Evolutionary conservation across 2,797 vertebrate genomes (phyloP).

Genomic region (Glossophaga mutica): DNA sequence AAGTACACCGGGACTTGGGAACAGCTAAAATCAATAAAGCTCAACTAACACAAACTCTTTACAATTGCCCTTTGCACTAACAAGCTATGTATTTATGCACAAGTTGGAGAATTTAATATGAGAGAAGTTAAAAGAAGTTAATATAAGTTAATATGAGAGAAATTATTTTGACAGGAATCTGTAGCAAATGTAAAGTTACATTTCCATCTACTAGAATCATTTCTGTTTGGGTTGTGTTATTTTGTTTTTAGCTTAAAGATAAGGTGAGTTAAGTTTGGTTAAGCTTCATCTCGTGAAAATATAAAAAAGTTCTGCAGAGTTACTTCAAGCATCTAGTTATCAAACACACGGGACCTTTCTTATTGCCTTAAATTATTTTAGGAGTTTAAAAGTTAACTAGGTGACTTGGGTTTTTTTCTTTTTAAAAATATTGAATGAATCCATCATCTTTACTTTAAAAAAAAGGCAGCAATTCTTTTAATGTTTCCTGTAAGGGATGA

Average conservation of each 20-base stretch:
- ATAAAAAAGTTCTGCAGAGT: background rate
- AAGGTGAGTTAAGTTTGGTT: background rate
- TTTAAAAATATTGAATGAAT: constrained; percentile 52
- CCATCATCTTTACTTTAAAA: constrained; percentile 11
- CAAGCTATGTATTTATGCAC: background rate
- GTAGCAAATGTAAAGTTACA: background rate
- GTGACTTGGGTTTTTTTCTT: background rate
- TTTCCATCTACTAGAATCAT: background rate
- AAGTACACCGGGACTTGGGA: background rate
- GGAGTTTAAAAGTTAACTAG: constrained; percentile 33
- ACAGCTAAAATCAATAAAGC: background rate
- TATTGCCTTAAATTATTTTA: constrained; percentile 21
- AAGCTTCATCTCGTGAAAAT: constrained; percentile 13
- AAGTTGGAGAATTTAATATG: background rate
- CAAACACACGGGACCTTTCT: constrained; percentile 5
- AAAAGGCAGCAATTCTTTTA: background rate
- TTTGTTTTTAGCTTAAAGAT: background rate
- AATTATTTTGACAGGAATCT: background rate
- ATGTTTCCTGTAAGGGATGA: constrained; percentile 53
- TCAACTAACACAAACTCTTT: background rate
- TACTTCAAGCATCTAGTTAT: constrained; percentile 1
- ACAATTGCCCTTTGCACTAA: background rate
- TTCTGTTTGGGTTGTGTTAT: background rate
- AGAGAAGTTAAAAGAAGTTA: background rate
- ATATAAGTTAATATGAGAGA: background rate